Percentiles rank a stretch among this genome's conserved stretches.
Conservation (phyloP, 2,113 vertebrate genomes). For the Talpa occidentalis region DNA sequence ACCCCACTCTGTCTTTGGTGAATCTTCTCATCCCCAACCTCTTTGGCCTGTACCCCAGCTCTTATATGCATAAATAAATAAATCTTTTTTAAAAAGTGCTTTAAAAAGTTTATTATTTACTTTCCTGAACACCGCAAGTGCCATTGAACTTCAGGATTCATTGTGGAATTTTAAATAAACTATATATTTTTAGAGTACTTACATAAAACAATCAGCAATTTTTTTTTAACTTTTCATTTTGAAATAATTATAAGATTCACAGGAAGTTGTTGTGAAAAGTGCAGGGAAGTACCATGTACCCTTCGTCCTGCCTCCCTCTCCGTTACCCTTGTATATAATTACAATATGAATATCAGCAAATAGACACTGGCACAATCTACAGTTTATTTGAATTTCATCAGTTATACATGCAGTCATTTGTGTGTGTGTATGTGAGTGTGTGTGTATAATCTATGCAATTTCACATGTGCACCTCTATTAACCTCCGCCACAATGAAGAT, state of each 20-base stretch:
- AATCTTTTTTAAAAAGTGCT: too few relatives aligned
- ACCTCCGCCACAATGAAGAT: neutral
- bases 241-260: neutral
- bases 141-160: neutral
- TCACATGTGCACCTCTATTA: neutral
- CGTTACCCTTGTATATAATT: neutral
- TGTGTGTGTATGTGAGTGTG: too few relatives aligned
- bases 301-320: neutral
- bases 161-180: neutral
- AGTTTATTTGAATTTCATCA: neutral
- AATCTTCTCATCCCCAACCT: too few relatives aligned
- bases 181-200: neutral
- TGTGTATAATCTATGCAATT: neutral
- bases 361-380: neutral
- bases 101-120: conserved; percentile 26
- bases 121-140: neutral
- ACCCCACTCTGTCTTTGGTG: too few relatives aligned
- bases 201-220: neutral
- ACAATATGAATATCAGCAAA: neutral
- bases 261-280: neutral
- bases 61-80: too few relatives aligned
- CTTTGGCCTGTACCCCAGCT: too few relatives aligned
- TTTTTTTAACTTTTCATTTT: neutral
- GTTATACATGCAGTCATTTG: neutral
- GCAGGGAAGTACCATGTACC: fast-evolving